These are phyloP conservation scores for Dromaius novaehollandiae DNA, from an alignment of 2,113 vertebrate species.

Conservation along the genomic window DNA sequence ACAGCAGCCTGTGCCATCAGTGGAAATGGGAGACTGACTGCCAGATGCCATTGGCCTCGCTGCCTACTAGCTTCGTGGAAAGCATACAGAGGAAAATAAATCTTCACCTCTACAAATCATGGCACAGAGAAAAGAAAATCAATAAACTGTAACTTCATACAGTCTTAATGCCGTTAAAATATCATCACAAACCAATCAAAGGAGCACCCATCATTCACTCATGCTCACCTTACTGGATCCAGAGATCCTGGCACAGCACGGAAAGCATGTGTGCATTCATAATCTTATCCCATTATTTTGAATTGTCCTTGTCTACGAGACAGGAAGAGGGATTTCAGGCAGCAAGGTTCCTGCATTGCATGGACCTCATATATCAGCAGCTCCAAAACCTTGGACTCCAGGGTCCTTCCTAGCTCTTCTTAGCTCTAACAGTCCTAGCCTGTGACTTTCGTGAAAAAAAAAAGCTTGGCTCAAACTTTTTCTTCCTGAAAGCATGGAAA, in stretches of 20 bases:
- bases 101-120: conserved; percentile 39
- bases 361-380: not conserved
- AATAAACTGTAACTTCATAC: conserved; percentile 31
- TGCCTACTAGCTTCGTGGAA: not conserved
- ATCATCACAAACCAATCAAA: not conserved
- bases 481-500: not conserved
- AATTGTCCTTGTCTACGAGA: not conserved
- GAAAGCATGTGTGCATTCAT: not conserved
- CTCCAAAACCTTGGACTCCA: not conserved
- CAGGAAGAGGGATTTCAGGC: not conserved
- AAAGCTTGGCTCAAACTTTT: not conserved
- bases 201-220: conserved; percentile 8
- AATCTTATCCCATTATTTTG: not conserved
- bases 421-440: not conserved
- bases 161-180: conserved; percentile 15
- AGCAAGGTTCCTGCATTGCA: not conserved
- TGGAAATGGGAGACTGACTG: not conserved
- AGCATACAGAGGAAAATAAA: conserved; percentile 2
- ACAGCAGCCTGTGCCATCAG: not conserved
- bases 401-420: not conserved
- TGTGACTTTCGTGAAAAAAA: not conserved
- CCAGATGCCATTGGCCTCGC: not conserved
- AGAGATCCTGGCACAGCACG: not conserved
- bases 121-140: conserved; percentile 42
- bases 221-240: not conserved